phyloP scores from a whole-genome alignment of 2,797 vertebrate genomes.

The Enteromius trimaculatus region DNA sequence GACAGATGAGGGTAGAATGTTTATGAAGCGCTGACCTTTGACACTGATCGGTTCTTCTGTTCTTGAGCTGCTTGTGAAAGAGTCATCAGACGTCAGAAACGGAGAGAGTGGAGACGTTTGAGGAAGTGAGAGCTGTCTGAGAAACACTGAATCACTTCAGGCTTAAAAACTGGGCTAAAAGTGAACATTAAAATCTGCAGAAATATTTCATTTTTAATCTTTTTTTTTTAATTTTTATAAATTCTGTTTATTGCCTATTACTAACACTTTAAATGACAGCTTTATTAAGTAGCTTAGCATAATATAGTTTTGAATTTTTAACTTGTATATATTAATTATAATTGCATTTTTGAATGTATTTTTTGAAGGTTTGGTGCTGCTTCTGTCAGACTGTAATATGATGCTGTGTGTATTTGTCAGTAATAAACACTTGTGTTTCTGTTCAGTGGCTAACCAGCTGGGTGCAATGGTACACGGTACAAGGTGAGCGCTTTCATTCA shows the following conservation, averaged over 20 bases:
- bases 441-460: conserved; percentile 93
- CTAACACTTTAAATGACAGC: background rate
- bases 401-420: background rate
- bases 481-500: conserved; percentile 84
- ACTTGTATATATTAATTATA: background rate
- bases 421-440: background rate
- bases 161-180: background rate
- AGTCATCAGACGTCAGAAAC: background rate
- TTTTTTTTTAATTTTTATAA: background rate
- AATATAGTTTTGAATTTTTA: background rate
- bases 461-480: conserved; percentile 93
- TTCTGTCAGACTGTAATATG: background rate
- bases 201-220: background rate
- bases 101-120: background rate
- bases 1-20: background rate
- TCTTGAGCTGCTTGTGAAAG: background rate
- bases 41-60: background rate
- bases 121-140: conserved; percentile 48
- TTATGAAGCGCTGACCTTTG: background rate
- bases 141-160: background rate
- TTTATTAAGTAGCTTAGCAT: background rate
- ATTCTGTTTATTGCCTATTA: background rate
- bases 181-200: background rate
- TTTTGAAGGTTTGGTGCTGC: background rate
- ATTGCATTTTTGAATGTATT: background rate